Conservation (phyloP, 2,888 invertebrate species). For the Thumatha senex region DNA sequence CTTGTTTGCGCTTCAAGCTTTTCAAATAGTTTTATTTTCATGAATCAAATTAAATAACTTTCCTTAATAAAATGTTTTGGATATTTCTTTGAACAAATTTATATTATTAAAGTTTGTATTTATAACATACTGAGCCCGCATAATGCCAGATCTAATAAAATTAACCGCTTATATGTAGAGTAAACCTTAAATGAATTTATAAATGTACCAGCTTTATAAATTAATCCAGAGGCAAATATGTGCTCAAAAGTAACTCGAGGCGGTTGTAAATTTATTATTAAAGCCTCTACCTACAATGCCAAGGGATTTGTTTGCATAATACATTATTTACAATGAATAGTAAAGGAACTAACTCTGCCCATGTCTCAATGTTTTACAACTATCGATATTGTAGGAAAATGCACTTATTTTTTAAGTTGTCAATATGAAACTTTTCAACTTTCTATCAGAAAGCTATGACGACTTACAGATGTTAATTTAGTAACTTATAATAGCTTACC, state of each 20-base stretch:
- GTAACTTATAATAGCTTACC: conserved; percentile 47
- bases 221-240: conserved; percentile 14
- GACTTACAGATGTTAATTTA: too few species aligned
- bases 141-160: conserved; percentile 9
- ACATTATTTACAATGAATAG: conserved; percentile 20
- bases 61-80: conserved; percentile 1
- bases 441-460: too few species aligned
- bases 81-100: conserved; percentile 15
- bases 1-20: conserved; percentile 13
- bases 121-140: conserved; percentile 8
- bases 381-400: not conserved
- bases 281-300: conserved; percentile 6
- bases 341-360: conserved; percentile 15
- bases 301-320: conserved; percentile 16
- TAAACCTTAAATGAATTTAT: conserved; percentile 9
- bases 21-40: conserved; percentile 24
- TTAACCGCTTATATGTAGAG: conserved; percentile 1
- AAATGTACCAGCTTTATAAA: conserved; percentile 12
- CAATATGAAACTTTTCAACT: too few species aligned
- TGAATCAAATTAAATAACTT: conserved; percentile 8
- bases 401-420: not conserved
- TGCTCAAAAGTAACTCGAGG: conserved; percentile 9
- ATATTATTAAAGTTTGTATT: conserved; percentile 1
- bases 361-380: conserved; percentile 1
- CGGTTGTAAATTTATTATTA: conserved; percentile 12